A percentile compares a stretch with the other conserved stretches of the same genome.
Evolutionary conservation across 2,888 invertebrate genomes (phyloP).

Genomic region (Phaonia tiefii): DNA sequence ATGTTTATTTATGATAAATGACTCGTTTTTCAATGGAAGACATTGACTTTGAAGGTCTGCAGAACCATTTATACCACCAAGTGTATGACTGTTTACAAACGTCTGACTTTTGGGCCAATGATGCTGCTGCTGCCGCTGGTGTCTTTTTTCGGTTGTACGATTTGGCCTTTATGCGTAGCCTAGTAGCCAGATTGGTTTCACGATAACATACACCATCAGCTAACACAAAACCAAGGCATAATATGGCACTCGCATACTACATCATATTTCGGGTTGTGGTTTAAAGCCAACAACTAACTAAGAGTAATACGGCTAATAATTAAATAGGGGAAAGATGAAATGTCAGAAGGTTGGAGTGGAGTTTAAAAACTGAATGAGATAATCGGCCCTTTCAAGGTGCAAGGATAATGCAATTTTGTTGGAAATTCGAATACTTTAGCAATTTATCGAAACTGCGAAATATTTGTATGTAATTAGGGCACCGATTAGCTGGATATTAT

Average conservation of each 20-base stretch:
- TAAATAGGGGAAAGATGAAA: too few species aligned
- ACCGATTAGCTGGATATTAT: too few species aligned
- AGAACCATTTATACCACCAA: neutral
- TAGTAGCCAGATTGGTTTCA: constrained; percentile 65
- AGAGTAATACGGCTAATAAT: too few species aligned
- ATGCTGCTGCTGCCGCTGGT: constrained; percentile 4
- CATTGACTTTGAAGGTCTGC: neutral
- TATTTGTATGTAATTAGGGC: too few species aligned
- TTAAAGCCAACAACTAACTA: too few species aligned
- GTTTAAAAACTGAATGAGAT: too few species aligned
- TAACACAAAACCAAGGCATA: too few species aligned
- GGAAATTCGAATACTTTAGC: too few species aligned
- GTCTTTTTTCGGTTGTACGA: neutral
- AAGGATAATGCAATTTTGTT: too few species aligned
- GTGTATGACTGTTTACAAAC: neutral
- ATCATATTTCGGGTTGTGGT: constrained; percentile 15
- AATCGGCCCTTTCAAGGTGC: too few species aligned
- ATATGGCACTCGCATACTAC: neutral
- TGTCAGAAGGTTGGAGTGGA: too few species aligned
- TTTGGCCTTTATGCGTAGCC: constrained; percentile 54
- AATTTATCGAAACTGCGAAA: too few species aligned
- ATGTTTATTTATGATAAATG: constrained; percentile 18
- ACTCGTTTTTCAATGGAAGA: constrained; percentile 10
- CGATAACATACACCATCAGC: constrained; percentile 35
- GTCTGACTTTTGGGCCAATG: neutral